Evolutionary conservation across 1,140 invertebrate genomes (phyloP).

Genomic region (Pissodes strobi): DNA sequence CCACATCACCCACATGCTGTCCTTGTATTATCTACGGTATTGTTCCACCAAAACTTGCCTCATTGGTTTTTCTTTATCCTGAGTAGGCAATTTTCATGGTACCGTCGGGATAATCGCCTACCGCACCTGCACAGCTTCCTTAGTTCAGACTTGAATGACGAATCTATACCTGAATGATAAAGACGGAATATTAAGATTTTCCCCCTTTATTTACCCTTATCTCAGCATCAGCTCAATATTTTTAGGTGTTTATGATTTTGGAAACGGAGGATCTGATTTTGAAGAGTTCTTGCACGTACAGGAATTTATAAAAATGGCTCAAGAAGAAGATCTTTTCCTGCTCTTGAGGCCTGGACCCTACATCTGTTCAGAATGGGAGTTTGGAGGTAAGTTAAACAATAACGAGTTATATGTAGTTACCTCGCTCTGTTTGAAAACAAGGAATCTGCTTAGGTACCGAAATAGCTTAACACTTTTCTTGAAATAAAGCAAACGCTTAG

Average conservation of each 20-base stretch:
- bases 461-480: no score
- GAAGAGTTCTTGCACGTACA: slow-evolving; percentile 59
- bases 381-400: slow-evolving; percentile 55
- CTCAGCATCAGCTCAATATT: slow-evolving; percentile 48
- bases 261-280: slow-evolving; percentile 78
- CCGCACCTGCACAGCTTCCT: no score
- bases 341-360: slow-evolving; percentile 90
- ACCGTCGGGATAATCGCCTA: no score
- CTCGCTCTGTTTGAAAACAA: no score
- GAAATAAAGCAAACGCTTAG: no score
- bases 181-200: neutral
- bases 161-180: neutral
- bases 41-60: no score
- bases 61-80: neutral
- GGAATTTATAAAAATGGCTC: slow-evolving; percentile 77
- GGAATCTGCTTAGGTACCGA: no score
- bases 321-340: slow-evolving; percentile 80
- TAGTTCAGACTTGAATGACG: no score
- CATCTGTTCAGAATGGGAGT: slow-evolving; percentile 85
- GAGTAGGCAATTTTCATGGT: no score
- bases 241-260: slow-evolving; percentile 63
- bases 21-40: no score
- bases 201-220: neutral
- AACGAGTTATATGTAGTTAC: slow-evolving; percentile 1
- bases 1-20: no score